Evolutionary conservation across 2,113 vertebrate species (phyloP).

Genomic region (Dipodomys stephensi): DNA sequence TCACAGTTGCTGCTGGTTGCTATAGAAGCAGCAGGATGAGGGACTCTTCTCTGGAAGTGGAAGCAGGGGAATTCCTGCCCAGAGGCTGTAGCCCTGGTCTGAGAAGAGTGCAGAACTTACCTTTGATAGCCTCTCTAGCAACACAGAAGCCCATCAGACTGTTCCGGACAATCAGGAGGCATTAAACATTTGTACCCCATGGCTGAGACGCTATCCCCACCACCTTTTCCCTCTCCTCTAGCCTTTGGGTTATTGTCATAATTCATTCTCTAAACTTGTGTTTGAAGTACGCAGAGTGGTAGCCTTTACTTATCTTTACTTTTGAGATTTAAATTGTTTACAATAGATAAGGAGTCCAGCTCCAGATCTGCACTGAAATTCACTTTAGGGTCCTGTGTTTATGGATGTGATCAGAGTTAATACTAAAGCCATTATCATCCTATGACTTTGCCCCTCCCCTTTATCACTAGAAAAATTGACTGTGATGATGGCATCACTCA

Average conservation of each 20-base stretch:
- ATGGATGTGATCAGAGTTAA: neutral
- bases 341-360: neutral
- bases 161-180: neutral
- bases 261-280: neutral
- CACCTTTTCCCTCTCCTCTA: neutral
- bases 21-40: no score
- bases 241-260: neutral
- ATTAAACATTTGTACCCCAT: no score
- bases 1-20: no score
- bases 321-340: neutral
- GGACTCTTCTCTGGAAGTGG: neutral
- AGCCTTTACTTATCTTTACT: neutral
- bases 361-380: neutral
- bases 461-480: neutral
- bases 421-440: neutral
- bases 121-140: neutral
- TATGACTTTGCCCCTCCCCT: neutral
- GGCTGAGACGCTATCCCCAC: neutral
- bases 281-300: neutral
- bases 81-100: neutral
- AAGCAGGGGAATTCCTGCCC: neutral
- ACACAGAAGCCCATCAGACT: neutral
- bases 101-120: neutral
- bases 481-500: neutral
- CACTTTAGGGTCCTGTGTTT: neutral